Percentiles rank a stretch among this genome's conserved stretches.
phyloP scores from a whole-genome alignment of 2,113 vertebrate genomes.

The Brachyhypopomus gauderio region DNA sequence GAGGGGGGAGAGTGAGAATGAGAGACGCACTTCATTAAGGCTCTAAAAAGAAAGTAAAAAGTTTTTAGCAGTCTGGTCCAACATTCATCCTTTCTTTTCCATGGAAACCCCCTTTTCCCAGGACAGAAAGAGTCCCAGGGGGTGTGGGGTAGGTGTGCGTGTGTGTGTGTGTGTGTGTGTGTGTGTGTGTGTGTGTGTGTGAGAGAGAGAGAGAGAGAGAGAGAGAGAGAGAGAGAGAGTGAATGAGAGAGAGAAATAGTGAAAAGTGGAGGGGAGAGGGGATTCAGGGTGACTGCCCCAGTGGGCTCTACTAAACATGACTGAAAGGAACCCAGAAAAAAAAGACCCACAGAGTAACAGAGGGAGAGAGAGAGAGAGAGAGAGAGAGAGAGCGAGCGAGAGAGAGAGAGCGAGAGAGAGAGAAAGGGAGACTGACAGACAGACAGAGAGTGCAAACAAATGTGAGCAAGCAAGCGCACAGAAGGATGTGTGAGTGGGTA shows the following conservation, averaged over 20 bases:
- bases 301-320: conserved; percentile 20
- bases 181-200: too few relatives aligned
- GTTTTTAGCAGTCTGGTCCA: conserved; percentile 65
- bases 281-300: conserved; percentile 33
- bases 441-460: conserved; percentile 46
- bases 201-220: conserved; percentile 8
- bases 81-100: conserved; percentile 63
- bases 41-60: conserved; percentile 58
- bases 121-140: conserved; percentile 54
- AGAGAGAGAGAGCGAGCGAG: conserved; percentile 54
- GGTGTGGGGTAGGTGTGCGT: conserved; percentile 45
- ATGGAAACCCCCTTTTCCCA: conserved; percentile 73
- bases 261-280: conserved; percentile 4
- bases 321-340: neutral
- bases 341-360: neutral
- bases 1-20: neutral
- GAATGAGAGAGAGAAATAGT: neutral
- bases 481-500: neutral
- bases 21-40: conserved; percentile 44
- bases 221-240: neutral
- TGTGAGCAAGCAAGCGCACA: conserved; percentile 45
- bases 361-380: neutral
- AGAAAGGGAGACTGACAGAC: too few relatives aligned
- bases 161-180: conserved; percentile 52
- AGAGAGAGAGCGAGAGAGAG: conserved; percentile 66